Percentiles rank a stretch among this genome's conserved stretches.
Conservation (phyloP, 2,888 invertebrate genomes). For the Lasiommata megera region DNA sequence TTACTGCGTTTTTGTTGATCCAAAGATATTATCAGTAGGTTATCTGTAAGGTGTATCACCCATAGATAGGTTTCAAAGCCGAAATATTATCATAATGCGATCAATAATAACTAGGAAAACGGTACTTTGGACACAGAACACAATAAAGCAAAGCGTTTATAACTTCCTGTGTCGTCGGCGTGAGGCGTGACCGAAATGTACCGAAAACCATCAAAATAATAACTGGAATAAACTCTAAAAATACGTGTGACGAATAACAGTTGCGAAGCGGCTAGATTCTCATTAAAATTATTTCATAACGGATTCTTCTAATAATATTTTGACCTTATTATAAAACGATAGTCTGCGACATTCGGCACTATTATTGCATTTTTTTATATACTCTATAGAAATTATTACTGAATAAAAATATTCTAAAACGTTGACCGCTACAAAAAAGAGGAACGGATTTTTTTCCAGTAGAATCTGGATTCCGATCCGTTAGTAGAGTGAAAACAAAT, state of each 20-base stretch:
- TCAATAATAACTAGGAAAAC: slow-evolving; percentile 40
- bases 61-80: slow-evolving; percentile 14
- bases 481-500: too few relatives aligned
- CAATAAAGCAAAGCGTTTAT: slow-evolving; percentile 47
- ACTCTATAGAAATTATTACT: too few relatives aligned
- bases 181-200: slow-evolving; percentile 48
- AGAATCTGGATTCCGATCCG: too few relatives aligned
- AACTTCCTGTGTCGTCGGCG: slow-evolving; percentile 66
- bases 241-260: slow-evolving; percentile 41
- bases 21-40: too few relatives aligned
- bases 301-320: slow-evolving; percentile 2
- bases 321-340: slow-evolving; percentile 2
- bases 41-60: too few relatives aligned
- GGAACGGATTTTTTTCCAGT: too few relatives aligned
- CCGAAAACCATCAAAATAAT: slow-evolving; percentile 62
- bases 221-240: slow-evolving; percentile 56
- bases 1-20: too few relatives aligned
- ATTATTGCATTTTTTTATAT: too few relatives aligned
- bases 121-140: slow-evolving; percentile 38
- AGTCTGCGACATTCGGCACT: neutral
- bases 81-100: slow-evolving; percentile 42
- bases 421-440: too few relatives aligned
- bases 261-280: slow-evolving; percentile 17
- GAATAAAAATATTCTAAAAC: too few relatives aligned
- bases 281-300: slow-evolving; percentile 18